Conservation (phyloP, 1,140 invertebrate genomes). For the Ptiloglossa arizonensis region DNA sequence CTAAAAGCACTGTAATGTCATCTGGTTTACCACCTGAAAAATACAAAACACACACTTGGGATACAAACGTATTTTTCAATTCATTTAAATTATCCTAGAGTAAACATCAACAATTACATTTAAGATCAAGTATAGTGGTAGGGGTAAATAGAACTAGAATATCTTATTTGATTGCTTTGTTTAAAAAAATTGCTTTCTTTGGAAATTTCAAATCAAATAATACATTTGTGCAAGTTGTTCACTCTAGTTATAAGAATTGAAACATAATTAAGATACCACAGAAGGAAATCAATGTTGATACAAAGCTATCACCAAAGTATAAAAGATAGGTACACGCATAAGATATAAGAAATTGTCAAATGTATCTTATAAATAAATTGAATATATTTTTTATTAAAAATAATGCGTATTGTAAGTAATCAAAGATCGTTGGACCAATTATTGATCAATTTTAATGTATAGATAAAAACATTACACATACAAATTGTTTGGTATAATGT, state of each 20-base stretch:
- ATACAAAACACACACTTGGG: slow-evolving; percentile 44
- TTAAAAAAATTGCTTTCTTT: background rate
- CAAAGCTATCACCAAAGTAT: slow-evolving; percentile 31
- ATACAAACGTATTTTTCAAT: slow-evolving; percentile 15
- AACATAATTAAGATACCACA: slow-evolving; percentile 11
- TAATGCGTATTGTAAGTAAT: background rate
- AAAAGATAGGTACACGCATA: slow-evolving; percentile 14
- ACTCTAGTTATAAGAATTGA: slow-evolving; percentile 28
- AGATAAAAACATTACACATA: background rate
- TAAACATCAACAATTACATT: background rate
- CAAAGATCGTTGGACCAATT: background rate
- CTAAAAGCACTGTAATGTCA: slow-evolving; percentile 97
- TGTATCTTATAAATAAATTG: slow-evolving; percentile 41
- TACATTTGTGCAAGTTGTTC: slow-evolving; percentile 7
- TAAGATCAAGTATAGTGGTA: background rate
- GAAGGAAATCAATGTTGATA: slow-evolving; percentile 1
- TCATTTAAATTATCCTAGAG: slow-evolving; percentile 2
- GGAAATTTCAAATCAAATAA: background rate
- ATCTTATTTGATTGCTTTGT: background rate
- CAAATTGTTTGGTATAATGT: too few species aligned
- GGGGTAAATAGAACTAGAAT: background rate
- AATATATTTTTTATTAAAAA: slow-evolving; percentile 44
- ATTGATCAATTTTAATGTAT: background rate
- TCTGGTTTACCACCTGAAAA: slow-evolving; percentile 97
- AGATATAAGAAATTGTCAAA: slow-evolving; percentile 32